Conservation (phyloP, 2,888 invertebrate species). For the Leistus spinibarbis region DNA sequence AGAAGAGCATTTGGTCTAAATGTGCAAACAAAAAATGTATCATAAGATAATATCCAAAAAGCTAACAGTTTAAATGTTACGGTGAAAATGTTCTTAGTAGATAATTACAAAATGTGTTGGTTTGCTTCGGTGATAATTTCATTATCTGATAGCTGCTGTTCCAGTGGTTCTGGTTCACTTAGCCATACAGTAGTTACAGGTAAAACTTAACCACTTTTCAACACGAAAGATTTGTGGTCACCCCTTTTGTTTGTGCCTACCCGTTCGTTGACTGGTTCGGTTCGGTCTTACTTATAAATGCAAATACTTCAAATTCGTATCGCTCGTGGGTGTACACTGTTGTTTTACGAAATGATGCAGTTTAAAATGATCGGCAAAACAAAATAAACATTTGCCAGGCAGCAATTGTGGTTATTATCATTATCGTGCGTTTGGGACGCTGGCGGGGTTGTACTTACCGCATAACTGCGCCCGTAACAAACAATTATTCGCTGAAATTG, state of each 20-base stretch:
- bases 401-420: constrained; percentile 24
- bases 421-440: constrained; percentile 14
- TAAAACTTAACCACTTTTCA: background rate
- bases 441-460: constrained; percentile 17
- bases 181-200: background rate
- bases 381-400: constrained; percentile 31
- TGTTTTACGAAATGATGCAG: background rate
- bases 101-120: background rate
- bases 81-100: too few relatives aligned
- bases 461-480: background rate
- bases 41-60: too few relatives aligned
- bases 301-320: constrained; percentile 4
- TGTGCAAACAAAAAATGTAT: too few relatives aligned
- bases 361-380: constrained; percentile 9
- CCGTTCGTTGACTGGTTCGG: background rate
- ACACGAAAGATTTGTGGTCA: background rate
- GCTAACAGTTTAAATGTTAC: too few relatives aligned
- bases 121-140: background rate
- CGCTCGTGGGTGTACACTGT: background rate
- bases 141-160: background rate
- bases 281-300: constrained; percentile 1
- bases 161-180: background rate
- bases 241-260: constrained; percentile 9
- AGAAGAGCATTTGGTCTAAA: too few relatives aligned
- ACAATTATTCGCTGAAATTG: background rate